Evolutionary conservation across 2,113 vertebrate species (phyloP), one percentile per base, ranked within the genome.

Genomic region (Pontoporia blainvillei): DNA sequence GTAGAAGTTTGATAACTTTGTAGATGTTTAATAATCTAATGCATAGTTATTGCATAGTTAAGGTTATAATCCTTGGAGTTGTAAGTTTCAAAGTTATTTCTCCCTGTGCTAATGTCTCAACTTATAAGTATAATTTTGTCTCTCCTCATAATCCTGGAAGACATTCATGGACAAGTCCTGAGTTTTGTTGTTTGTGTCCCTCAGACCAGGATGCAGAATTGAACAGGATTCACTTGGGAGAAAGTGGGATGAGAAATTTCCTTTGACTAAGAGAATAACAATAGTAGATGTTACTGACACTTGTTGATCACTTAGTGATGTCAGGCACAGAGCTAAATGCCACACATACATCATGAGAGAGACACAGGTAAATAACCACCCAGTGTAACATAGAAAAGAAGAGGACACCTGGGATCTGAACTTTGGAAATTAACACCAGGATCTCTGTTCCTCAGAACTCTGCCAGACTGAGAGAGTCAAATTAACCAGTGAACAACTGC

Each of bases 291-390:
- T 82, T 94, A 62, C 75, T 97, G 96, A 88, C 97, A 97, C 97
- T 98, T 97, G 90, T 97, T 97, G 91, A 96, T 97, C 91, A 92
- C 61, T 96, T 76, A 92, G 85, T 27, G 82, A 81, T 96, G 90
- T 97, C 92, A 96, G 69, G 59, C 61, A 73, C 73, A 94, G 87
- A 94, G 39, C 64, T 96, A 96, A 97, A 96, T 96, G 94, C 52
- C 94, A 94, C 75, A 87, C 10, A 72, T 79, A 67, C 27, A 86
- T 97, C 83, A 88, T 34, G 41, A 94, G 78, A 79, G 46, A 97
- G 82, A 92, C 73, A 76, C 73, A 97, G 72, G 52, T 96, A 96
- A 97, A 96, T 85, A 97, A 72, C 39, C 17, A 96, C 25, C 94
- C 12, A 67, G 52, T 20, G 69, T 79, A 57, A 96, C 82, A 81